phyloP scores from a whole-genome alignment of 37 sponge, comb jelly and placozoan species.

The Theonella swinhoei region DNA sequence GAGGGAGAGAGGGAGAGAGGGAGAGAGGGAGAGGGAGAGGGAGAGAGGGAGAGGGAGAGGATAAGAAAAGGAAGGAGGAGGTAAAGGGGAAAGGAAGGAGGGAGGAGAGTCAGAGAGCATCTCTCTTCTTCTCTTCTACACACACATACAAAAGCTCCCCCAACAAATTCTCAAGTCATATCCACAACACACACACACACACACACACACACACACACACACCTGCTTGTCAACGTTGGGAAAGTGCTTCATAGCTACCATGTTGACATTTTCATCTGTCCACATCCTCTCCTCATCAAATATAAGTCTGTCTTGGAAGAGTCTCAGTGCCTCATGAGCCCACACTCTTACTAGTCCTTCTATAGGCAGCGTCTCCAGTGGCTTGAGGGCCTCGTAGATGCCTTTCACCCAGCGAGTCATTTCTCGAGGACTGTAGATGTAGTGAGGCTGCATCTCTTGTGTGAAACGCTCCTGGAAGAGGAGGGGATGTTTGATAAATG shows the following conservation, averaged over 20 bases:
- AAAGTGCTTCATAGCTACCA: conserved; percentile 89
- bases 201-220: no score
- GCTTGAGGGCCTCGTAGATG: conserved; percentile 90
- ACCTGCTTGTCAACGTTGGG: conserved; percentile 81
- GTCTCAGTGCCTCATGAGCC: conserved; percentile 96
- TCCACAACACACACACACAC: no score
- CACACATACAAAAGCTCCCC: not conserved
- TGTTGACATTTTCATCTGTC: conserved; percentile 93
- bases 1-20: not conserved
- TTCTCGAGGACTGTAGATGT: conserved; percentile 98
- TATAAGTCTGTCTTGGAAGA: conserved; percentile 95
- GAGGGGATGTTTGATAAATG: not conserved
- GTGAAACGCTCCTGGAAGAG: conserved; percentile 86
- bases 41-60: not conserved
- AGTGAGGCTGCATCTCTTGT: conserved; percentile 99
- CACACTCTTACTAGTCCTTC: conserved; percentile 96
- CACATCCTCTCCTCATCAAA: conserved; percentile 92
- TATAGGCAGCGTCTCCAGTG: conserved; percentile 85
- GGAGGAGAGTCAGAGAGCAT: not conserved
- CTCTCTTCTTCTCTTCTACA: not conserved
- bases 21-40: not conserved
- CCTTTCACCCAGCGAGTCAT: conserved; percentile 99
- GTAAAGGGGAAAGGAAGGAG: not conserved
- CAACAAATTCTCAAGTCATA: not conserved
- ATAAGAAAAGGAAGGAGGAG: not conserved